phyloP scores from a whole-genome alignment of 2,888 invertebrate species.

The Microctonus brassicae region DNA sequence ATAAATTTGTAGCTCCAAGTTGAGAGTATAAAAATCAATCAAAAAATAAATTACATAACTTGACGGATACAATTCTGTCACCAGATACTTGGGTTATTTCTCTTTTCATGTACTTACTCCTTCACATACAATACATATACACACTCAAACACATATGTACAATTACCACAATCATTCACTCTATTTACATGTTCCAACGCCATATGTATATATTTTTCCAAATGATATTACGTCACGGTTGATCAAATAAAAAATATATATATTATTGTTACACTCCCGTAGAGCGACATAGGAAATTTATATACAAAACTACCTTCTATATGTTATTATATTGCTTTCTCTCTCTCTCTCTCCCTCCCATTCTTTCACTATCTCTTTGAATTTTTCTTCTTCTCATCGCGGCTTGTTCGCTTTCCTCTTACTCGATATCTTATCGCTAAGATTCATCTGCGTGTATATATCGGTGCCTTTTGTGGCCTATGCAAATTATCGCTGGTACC shows the following conservation, averaged over 20 bases:
- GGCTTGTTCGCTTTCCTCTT: conserved; percentile 23
- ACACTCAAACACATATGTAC: background rate
- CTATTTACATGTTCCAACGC: background rate
- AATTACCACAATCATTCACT: background rate
- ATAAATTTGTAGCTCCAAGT: background rate
- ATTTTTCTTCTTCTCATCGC: conserved; percentile 14
- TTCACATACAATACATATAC: background rate
- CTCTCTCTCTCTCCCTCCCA: conserved; percentile 11
- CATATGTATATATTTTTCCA: background rate
- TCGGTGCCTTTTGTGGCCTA: conserved; percentile 63
- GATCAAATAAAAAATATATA: background rate
- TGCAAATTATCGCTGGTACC: conserved; percentile 61
- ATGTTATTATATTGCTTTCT: background rate
- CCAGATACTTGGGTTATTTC: too few relatives aligned
- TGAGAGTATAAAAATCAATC: too few relatives aligned
- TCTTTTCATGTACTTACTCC: too few relatives aligned
- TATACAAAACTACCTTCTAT: background rate
- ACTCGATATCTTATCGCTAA: conserved; percentile 53
- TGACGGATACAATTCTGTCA: too few relatives aligned
- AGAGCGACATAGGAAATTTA: conserved; percentile 7
- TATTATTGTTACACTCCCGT: conserved; percentile 13
- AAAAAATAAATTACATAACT: too few relatives aligned
- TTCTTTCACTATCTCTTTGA: conserved; percentile 27
- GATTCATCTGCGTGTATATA: conserved; percentile 57
- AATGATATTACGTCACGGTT: background rate